Percentiles rank a stretch among this genome's conserved stretches.
phyloP scores from a whole-genome alignment of 1,140 invertebrate genomes.

The Leucophenga varia region DNA sequence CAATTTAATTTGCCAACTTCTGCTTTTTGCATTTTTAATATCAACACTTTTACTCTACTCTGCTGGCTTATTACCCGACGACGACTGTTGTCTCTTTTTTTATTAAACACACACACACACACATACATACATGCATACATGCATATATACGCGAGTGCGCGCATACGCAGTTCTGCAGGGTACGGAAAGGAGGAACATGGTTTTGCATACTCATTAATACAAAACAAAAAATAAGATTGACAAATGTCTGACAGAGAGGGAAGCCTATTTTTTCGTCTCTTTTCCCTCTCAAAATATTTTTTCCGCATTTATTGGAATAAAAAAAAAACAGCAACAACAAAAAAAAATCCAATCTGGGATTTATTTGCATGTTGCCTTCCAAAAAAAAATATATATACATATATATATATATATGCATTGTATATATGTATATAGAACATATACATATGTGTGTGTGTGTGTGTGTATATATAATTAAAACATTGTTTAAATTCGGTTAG shows the following conservation, averaged over 20 bases:
- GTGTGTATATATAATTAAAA: conserved; percentile 4
- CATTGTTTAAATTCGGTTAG: conserved; percentile 4
- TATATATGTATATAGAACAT: not conserved
- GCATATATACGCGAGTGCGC: too few species aligned
- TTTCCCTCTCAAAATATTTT: too few species aligned
- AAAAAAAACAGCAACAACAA: conserved; percentile 1
- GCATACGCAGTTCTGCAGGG: too few species aligned
- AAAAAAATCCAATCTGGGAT: too few species aligned
- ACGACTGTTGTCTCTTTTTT: conserved; percentile 50
- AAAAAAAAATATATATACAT: conserved; percentile 8
- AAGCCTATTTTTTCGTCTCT: too few species aligned
- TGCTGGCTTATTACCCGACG: conserved; percentile 24
- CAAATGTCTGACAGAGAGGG: too few species aligned
- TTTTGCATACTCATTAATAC: too few species aligned
- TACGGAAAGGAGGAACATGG: too few species aligned
- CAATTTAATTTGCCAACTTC: conserved; percentile 41
- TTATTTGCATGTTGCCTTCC: too few species aligned
- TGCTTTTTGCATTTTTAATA: conserved; percentile 45
- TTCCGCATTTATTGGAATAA: too few species aligned
- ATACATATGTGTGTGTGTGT: conserved; percentile 2
- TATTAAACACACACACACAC: conserved; percentile 1
- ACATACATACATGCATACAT: not conserved
- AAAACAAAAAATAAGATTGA: too few species aligned
- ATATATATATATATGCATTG: conserved; percentile 5
- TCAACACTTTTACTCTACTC: conserved; percentile 43